These are phyloP conservation scores for Penaeus indicus DNA, from an alignment of 1,140 invertebrate genomes.

Conservation along the genomic window DNA sequence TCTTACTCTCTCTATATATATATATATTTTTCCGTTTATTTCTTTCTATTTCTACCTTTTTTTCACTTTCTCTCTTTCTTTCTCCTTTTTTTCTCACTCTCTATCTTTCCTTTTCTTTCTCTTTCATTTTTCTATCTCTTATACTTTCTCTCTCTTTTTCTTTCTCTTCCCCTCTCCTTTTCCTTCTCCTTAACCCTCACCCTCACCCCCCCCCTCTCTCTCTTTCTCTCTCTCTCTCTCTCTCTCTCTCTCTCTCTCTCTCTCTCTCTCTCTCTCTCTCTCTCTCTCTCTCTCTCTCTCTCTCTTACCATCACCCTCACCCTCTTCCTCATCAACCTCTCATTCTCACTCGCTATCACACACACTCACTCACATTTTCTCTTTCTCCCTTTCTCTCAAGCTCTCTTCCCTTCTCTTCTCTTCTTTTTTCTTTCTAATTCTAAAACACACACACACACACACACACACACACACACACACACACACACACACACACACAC, in stretches of 20 bases:
- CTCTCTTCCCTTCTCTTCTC: neutral
- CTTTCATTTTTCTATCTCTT: no score
- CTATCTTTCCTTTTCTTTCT: no score
- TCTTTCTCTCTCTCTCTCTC: neutral
- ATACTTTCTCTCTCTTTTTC: no score
- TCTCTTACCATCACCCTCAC: neutral
- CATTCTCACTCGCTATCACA: neutral
- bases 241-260: slow-evolving; percentile 15
- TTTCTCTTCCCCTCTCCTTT: no score
- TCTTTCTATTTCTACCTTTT: no score
- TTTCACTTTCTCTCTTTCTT: no score
- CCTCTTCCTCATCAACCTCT: neutral
- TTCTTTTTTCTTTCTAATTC: neutral
- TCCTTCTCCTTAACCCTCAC: no score
- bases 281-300: slow-evolving; percentile 31
- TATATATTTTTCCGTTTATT: no score
- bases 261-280: slow-evolving; percentile 6
- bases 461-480: no score
- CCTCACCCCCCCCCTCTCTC: neutral
- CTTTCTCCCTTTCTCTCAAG: neutral
- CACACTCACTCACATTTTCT: neutral
- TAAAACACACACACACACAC: neutral
- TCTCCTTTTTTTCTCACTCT: no score
- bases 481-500: no score
- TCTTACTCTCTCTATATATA: no score